phyloP scores from a whole-genome alignment of 37 sponge, comb jelly and placozoan genomes.

The Halichondria panicea region DNA sequence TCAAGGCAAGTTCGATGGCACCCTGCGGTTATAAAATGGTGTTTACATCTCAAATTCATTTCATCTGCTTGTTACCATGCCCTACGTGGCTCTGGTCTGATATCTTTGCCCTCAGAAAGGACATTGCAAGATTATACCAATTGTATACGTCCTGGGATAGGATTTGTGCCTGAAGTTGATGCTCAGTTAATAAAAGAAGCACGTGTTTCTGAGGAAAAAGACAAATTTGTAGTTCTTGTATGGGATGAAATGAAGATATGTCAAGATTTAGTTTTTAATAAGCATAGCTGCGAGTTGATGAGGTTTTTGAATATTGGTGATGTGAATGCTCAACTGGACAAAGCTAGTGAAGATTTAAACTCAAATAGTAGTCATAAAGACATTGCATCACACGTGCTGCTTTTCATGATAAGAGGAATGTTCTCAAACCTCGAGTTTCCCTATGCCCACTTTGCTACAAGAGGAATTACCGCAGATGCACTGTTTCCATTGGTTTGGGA shows the following conservation, averaged over 20 bases:
- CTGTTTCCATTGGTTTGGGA: constrained; percentile 49
- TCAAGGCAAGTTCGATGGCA: constrained; percentile 50
- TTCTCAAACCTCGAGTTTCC: constrained; percentile 34
- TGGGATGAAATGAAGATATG: constrained; percentile 28
- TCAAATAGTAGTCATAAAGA: too few relatives aligned
- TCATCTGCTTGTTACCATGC: constrained; percentile 30
- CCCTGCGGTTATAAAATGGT: constrained; percentile 45
- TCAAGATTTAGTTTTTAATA: constrained; percentile 37
- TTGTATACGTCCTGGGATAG: not conserved
- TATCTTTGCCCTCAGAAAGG: constrained; percentile 18
- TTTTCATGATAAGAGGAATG: constrained; percentile 35
- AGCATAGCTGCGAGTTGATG: constrained; percentile 6
- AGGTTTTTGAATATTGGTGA: constrained; percentile 39
- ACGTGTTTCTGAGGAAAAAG: not conserved
- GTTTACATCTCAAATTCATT: constrained; percentile 36
- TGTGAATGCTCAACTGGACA: constrained; percentile 12
- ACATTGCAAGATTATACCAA: constrained; percentile 23
- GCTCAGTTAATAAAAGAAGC: not conserved
- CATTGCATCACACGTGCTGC: constrained; percentile 29
- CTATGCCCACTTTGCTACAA: constrained; percentile 44
- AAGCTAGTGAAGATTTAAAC: constrained; percentile 3
- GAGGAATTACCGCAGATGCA: constrained; percentile 8
- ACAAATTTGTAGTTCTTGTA: not conserved
- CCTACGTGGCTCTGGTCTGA: constrained; percentile 1
- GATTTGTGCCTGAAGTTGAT: constrained; percentile 7